Evolutionary conservation across 2,888 invertebrate genomes (phyloP).

Genomic region (Lamproptera curius): DNA sequence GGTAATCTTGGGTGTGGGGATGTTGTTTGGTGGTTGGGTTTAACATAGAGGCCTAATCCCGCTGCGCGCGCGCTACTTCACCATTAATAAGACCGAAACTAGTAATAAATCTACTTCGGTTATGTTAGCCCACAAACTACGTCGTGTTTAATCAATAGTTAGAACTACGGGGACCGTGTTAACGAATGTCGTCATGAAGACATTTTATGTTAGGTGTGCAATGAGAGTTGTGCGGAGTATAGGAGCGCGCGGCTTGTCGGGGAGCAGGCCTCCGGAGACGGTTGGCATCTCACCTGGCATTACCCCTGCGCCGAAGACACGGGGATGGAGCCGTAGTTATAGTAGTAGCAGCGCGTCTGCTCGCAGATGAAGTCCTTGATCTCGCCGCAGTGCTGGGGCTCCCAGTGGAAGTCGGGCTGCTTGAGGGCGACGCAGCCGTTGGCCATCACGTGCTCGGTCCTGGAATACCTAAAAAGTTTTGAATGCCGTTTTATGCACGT

Average conservation of each 20-base stretch:
- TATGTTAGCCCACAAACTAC: conserved; percentile 58
- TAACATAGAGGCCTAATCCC: conserved; percentile 74
- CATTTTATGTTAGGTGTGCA: conserved; percentile 35
- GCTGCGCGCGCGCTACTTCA: conserved; percentile 64
- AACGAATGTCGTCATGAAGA: conserved; percentile 46
- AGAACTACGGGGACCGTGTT: conserved; percentile 25
- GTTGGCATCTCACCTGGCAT: conserved; percentile 86
- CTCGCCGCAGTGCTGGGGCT: conserved; percentile 88
- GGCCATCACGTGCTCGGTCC: conserved; percentile 76
- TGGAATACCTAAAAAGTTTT: conserved; percentile 68
- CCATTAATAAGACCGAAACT: conserved; percentile 27
- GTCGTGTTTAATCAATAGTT: conserved; percentile 28
- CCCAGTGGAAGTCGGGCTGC: conserved; percentile 89
- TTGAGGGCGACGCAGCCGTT: conserved; percentile 88
- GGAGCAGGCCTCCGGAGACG: conserved; percentile 75
- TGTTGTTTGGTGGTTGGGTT: conserved; percentile 78
- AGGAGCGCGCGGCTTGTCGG: conserved; percentile 67
- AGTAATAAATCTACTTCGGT: conserved; percentile 35
- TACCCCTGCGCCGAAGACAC: conserved; percentile 95
- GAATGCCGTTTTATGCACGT: conserved; percentile 40
- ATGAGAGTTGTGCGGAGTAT: conserved; percentile 17
- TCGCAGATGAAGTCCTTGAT: conserved; percentile 94
- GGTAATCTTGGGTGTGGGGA: conserved; percentile 73
- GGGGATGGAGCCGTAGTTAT: conserved; percentile 94
- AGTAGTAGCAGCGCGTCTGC: conserved; percentile 93